A percentile compares a stretch with the other conserved stretches of the same genome.
Conservation (phyloP, 1,140 invertebrate species). For the Cydia amplana region DNA sequence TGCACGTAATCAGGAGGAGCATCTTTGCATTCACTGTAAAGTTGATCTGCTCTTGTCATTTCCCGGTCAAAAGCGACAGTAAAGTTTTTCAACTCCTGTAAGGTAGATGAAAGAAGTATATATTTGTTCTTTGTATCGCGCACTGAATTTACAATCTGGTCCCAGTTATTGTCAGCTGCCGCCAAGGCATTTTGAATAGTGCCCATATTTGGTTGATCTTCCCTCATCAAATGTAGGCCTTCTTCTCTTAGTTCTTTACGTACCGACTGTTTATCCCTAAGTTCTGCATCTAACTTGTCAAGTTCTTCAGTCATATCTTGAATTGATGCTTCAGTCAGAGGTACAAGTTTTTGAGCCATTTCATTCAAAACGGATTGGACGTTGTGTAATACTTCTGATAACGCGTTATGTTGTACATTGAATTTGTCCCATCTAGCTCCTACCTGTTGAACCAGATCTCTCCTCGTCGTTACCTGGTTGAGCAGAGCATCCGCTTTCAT, state of each 20-base stretch:
- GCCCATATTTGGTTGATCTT: slow-evolving; percentile 88
- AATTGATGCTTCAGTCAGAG: slow-evolving; percentile 81
- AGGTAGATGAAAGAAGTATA: slow-evolving; percentile 84
- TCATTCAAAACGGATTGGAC: slow-evolving; percentile 79
- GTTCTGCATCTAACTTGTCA: slow-evolving; percentile 70
- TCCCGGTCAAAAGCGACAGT: slow-evolving; percentile 85
- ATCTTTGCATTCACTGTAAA: slow-evolving; percentile 81
- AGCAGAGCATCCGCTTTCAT: slow-evolving; percentile 83
- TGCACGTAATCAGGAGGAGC: slow-evolving; percentile 84
- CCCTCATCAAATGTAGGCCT: slow-evolving; percentile 87
- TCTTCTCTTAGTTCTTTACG: slow-evolving; percentile 81
- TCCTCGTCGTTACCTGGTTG: slow-evolving; percentile 82
- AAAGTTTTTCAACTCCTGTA: slow-evolving; percentile 88
- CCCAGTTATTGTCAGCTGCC: slow-evolving; percentile 88
- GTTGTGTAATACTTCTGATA: slow-evolving; percentile 82
- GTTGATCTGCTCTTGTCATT: slow-evolving; percentile 83
- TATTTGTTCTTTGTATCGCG: slow-evolving; percentile 88
- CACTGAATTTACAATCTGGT: slow-evolving; percentile 87
- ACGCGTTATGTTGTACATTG: slow-evolving; percentile 82
- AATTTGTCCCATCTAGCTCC: slow-evolving; percentile 85
- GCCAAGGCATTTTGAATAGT: slow-evolving; percentile 89
- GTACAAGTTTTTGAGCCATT: slow-evolving; percentile 80
- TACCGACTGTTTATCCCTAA: slow-evolving; percentile 74
- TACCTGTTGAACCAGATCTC: slow-evolving; percentile 84
- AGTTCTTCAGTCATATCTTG: slow-evolving; percentile 80